Conservation (phyloP, 2,113 vertebrate genomes). For the Seriola rivoliana region DNA sequence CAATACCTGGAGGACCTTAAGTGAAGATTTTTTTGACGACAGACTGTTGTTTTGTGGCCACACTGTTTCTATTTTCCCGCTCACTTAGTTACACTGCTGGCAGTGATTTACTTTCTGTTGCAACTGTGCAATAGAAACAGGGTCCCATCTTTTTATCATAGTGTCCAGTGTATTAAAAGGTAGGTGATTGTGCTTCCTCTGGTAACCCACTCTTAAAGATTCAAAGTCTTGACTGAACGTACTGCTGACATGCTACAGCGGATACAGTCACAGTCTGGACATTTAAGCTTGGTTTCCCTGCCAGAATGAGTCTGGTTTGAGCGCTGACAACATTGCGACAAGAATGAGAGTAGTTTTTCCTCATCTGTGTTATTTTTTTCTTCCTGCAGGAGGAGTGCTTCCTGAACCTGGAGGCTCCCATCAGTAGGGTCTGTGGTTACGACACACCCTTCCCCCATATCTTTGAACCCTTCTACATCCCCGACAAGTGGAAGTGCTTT, state of each 20-base stretch:
- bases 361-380: conserved; percentile 49
- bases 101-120: neutral
- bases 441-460: conserved; percentile 98
- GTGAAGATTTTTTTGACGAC: neutral
- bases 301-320: conserved; percentile 6
- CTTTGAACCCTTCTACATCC: conserved; percentile 98
- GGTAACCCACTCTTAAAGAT: neutral
- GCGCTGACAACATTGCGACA: neutral
- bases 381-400: conserved; percentile 95
- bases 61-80: neutral
- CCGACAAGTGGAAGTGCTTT: conserved; percentile 99
- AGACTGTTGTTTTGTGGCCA: neutral
- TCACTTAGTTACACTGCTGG: neutral
- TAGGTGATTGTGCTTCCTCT: neutral
- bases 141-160: neutral
- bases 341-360: neutral
- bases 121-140: neutral
- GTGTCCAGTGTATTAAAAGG: neutral
- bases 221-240: neutral
- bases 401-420: conserved; percentile 96
- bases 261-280: neutral
- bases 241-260: neutral
- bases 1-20: neutral
- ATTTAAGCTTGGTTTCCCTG: neutral
- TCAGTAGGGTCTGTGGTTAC: conserved; percentile 95